These are phyloP conservation scores for Hydrotaea cyrtoneurina DNA, from an alignment of 2,888 invertebrate genomes.

Conservation along the genomic window DNA sequence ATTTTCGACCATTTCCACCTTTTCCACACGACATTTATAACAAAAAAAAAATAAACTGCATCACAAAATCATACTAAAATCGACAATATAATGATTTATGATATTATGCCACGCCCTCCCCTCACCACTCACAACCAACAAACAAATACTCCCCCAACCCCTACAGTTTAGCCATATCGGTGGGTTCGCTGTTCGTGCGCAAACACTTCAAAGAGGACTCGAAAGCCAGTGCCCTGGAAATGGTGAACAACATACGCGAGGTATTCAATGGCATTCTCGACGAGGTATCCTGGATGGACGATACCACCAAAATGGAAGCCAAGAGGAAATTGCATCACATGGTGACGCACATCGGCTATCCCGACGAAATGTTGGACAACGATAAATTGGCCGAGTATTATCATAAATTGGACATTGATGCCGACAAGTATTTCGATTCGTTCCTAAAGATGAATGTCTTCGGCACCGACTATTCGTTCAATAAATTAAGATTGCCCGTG, in stretches of 20 bases:
- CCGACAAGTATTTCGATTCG: slow-evolving; percentile 87
- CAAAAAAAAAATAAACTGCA: neutral
- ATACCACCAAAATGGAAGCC: slow-evolving; percentile 88
- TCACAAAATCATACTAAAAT: neutral
- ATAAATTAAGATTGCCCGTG: slow-evolving; percentile 88
- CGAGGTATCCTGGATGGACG: slow-evolving; percentile 96
- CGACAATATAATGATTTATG: neutral
- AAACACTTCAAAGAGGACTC: slow-evolving; percentile 93
- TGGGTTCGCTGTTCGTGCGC: slow-evolving; percentile 92
- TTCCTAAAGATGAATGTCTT: slow-evolving; percentile 89
- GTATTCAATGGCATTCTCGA: slow-evolving; percentile 91
- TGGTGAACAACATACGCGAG: slow-evolving; percentile 91
- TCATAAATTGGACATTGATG: slow-evolving; percentile 86
- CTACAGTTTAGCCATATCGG: slow-evolving; percentile 86
- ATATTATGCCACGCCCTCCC: slow-evolving; percentile 1
- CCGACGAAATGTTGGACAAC: slow-evolving; percentile 92
- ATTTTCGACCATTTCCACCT: neutral
- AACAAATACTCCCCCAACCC: slow-evolving; percentile 11
- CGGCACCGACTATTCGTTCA: slow-evolving; percentile 90
- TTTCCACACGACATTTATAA: neutral
- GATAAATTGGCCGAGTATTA: slow-evolving; percentile 91
- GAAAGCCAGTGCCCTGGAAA: slow-evolving; percentile 90
- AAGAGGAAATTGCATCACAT: slow-evolving; percentile 91
- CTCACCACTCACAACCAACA: neutral
- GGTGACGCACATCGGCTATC: slow-evolving; percentile 95